These are phyloP conservation scores for Sebastes steindachneri DNA, from an alignment of 2,797 vertebrate genomes.

Conservation along the genomic window DNA sequence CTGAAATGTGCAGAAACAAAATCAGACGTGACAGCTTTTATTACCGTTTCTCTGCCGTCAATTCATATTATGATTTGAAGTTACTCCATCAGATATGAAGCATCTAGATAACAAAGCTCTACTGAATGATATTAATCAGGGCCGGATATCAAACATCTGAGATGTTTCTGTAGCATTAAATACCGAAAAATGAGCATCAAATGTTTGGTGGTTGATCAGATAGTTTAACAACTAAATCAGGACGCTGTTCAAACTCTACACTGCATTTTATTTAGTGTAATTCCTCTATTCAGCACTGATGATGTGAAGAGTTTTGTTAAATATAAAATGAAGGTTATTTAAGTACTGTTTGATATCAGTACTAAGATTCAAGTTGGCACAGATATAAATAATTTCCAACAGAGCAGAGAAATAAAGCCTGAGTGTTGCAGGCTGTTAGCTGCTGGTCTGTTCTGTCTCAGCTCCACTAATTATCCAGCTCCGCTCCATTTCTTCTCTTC, in stretches of 20 bases:
- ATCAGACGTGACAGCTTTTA: neutral
- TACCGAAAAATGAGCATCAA: neutral
- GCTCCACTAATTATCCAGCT: conserved; percentile 32
- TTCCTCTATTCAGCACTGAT: neutral
- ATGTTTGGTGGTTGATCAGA: neutral
- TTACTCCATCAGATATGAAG: neutral
- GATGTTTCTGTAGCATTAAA: neutral
- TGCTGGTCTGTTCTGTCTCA: conserved; percentile 1
- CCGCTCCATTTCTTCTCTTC: conserved; percentile 13
- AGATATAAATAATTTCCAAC: neutral
- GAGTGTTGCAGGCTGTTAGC: neutral
- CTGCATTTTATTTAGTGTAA: neutral
- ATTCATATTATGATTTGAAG: neutral
- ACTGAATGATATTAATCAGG: neutral
- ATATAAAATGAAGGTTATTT: too few relatives aligned
- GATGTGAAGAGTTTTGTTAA: neutral
- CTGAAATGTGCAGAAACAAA: neutral
- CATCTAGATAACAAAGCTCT: neutral
- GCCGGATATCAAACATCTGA: neutral
- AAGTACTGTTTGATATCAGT: neutral
- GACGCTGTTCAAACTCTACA: neutral
- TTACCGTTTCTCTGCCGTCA: neutral
- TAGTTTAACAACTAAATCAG: neutral
- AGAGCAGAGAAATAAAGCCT: neutral
- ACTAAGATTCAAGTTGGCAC: neutral